phyloP scores from a whole-genome alignment of 2,113 vertebrate genomes.

The Phalacrocorax brasilianus region DNA sequence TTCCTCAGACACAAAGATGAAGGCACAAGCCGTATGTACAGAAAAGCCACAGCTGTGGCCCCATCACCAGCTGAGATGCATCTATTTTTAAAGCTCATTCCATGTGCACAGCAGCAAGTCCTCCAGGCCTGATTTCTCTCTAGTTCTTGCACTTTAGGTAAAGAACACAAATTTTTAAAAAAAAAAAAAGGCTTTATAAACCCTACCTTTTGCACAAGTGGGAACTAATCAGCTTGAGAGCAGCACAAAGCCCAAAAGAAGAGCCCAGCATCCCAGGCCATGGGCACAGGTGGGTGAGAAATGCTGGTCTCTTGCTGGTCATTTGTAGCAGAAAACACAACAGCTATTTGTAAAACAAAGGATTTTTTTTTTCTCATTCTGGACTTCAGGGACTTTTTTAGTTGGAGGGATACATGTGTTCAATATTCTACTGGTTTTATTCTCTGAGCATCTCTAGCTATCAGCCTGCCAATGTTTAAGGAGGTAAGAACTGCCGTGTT shows the following conservation, averaged over 20 bases:
- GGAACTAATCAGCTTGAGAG: background rate
- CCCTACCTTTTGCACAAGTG: background rate
- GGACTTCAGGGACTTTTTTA: background rate
- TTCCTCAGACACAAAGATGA: background rate
- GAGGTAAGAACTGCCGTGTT: background rate
- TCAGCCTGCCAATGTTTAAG: background rate
- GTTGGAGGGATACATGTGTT: rapidly evolving
- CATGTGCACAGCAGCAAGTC: rapidly evolving
- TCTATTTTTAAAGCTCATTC: background rate
- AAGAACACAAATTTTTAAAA: background rate
- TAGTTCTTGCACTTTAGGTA: background rate
- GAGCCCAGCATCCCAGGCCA: background rate
- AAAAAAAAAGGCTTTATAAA: background rate
- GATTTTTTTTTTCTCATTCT: background rate
- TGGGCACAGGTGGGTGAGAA: background rate
- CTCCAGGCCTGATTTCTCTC: background rate
- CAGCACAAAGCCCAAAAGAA: background rate
- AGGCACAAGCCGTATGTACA: background rate
- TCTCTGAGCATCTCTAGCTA: background rate
- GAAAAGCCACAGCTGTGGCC: background rate
- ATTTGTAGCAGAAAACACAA: background rate
- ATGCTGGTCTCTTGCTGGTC: background rate
- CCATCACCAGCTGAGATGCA: background rate
- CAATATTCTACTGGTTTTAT: background rate
- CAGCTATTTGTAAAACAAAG: background rate